Evolutionary conservation across 2,797 vertebrate species (phyloP), one percentile per base, ranked within the genome.

Genomic region (Sorex maritimensis): DNA sequence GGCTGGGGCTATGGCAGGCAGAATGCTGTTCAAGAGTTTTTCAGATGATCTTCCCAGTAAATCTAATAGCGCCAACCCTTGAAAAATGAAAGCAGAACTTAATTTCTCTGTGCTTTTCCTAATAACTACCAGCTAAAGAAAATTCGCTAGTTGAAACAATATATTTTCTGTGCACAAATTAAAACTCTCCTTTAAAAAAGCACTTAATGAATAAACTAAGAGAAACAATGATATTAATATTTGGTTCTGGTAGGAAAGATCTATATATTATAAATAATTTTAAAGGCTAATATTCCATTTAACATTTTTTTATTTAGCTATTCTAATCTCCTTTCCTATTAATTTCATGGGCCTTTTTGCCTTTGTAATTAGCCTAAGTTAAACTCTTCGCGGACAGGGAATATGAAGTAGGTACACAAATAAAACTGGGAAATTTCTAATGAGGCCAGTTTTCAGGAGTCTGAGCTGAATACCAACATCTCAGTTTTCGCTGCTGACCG

Each of bases 111-210:
- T 86, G 38, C 41, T 92, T 96, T 88, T 74, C 15, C 26, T 88
- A 94, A 90, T 96, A 96, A 95, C 93, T 79, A 67, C 10, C 81
- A 71, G n/a, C 78, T 81, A 82, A 95, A 90, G 38, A 90, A 90
- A 94, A 90, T 52, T 94, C 38, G 26, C 23, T 90, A 2, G 34
- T 24, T 93, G 88, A 92, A 93, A 81, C 71, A 84, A 93, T 82
- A 84, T 6, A 30, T 80, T 75, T 92, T 96, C 94, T 91, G 28
- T 71, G 52, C 30, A 86, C 81, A 96, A 96, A 95, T 94, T 79
- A 92, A 96, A 92, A 1, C 30, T 30, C n/a, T 58, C 9, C 19
- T 88, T 95, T 17, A 95, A 88, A 86, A 94, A 73, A 41, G 21
- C 4, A 30, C 61, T 87, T 79, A 82, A 61, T 86, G 52, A 91